Percentiles rank a stretch among this genome's conserved stretches.
phyloP scores from a whole-genome alignment of 2,113 vertebrate genomes.

The Panthera leo region DNA sequence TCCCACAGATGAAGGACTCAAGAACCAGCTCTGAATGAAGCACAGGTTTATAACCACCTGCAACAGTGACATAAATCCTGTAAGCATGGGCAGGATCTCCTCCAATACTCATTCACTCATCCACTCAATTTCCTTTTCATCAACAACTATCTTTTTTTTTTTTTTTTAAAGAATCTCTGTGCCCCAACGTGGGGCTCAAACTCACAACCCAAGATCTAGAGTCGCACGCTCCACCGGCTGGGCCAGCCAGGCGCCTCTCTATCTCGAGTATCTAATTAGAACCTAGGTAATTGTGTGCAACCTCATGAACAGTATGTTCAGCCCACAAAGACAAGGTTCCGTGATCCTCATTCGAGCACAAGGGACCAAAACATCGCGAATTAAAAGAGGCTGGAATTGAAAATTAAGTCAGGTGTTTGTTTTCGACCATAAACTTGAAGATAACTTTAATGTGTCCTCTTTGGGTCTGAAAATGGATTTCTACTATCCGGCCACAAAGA shows the following conservation, averaged over 20 bases:
- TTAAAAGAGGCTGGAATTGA: background rate
- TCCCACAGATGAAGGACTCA: background rate
- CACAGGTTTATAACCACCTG: background rate
- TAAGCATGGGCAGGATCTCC: fast-evolving
- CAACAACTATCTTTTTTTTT: background rate
- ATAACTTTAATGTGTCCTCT: background rate
- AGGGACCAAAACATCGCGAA: background rate
- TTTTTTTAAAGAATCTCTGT: background rate
- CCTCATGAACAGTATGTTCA: fast-evolving
- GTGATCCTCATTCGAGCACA: background rate
- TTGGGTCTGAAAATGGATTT: background rate
- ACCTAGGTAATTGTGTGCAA: background rate
- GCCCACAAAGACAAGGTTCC: background rate
- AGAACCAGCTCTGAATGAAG: background rate
- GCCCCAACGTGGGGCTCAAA: background rate
- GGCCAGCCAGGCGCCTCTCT: background rate
- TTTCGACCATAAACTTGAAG: background rate
- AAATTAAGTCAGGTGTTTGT: background rate
- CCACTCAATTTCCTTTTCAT: background rate
- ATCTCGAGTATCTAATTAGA: background rate
- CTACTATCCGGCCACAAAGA: background rate
- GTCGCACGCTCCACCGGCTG: background rate
- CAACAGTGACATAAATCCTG: fast-evolving
- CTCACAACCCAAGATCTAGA: background rate
- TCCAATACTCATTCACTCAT: too few relatives aligned